Evolutionary conservation across 2,888 invertebrate genomes (phyloP).

Genomic region (Sinotaia quadrata): DNA sequence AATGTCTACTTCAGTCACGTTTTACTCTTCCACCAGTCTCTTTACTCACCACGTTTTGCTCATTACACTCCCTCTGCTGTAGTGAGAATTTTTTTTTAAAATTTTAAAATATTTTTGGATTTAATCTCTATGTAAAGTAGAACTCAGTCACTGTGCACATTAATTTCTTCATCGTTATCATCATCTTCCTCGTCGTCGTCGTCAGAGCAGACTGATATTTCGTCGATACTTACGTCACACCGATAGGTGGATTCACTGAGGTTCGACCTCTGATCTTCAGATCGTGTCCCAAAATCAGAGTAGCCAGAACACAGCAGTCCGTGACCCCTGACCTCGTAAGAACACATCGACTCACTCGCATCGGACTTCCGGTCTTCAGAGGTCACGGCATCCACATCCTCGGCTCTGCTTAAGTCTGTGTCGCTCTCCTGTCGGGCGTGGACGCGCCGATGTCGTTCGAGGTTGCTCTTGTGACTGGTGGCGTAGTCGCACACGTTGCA

Average conservation of each 20-base stretch:
- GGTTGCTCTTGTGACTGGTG: slow-evolving; percentile 74
- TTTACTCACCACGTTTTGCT: too few species aligned
- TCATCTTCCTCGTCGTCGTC: slow-evolving; percentile 38
- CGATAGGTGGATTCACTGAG: slow-evolving; percentile 27
- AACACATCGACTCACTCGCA: slow-evolving; percentile 11
- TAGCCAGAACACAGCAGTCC: too few species aligned
- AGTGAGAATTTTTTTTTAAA: too few species aligned
- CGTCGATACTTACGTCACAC: slow-evolving; percentile 37
- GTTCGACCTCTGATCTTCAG: slow-evolving; percentile 30
- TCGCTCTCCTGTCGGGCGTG: slow-evolving; percentile 62
- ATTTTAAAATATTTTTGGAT: too few species aligned
- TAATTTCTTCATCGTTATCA: slow-evolving; percentile 35
- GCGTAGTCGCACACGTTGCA: slow-evolving; percentile 73
- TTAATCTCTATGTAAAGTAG: too few species aligned
- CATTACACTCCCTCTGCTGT: too few species aligned
- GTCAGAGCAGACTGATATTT: slow-evolving; percentile 41
- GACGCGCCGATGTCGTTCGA: slow-evolving; percentile 72
- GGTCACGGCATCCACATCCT: neutral
- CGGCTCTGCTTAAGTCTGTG: neutral
- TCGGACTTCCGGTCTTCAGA: slow-evolving; percentile 31
- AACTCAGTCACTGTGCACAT: slow-evolving; percentile 36
- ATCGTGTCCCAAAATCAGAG: too few species aligned
- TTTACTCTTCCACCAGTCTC: too few species aligned
- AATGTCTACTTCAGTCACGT: too few species aligned
- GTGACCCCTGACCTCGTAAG: slow-evolving; percentile 2